These are phyloP conservation scores for Pantelozetes paolii DNA, from an alignment of 2,888 invertebrate species.

Conservation along the genomic window DNA sequence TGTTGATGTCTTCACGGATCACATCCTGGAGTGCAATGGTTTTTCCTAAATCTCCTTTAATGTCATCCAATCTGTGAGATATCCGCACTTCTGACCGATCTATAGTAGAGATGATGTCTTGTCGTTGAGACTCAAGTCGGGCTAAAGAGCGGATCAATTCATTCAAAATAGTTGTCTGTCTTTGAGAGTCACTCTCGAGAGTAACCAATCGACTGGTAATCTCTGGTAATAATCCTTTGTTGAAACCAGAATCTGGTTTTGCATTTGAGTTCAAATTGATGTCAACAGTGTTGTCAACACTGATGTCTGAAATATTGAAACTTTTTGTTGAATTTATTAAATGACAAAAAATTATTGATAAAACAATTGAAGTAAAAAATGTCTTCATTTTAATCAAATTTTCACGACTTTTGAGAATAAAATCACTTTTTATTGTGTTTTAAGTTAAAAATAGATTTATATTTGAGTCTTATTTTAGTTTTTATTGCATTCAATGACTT, in stretches of 20 bases:
- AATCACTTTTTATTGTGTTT: no score
- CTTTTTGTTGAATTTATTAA: not conserved
- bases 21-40: conserved; percentile 48
- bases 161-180: conserved; percentile 39
- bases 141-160: conserved; percentile 41
- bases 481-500: not conserved
- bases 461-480: no score
- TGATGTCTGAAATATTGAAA: not conserved
- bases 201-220: conserved; percentile 42
- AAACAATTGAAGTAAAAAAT: not conserved
- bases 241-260: not conserved
- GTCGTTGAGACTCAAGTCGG: conserved; percentile 43
- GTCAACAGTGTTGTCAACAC: not conserved
- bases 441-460: no score
- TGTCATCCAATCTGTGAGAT: conserved; percentile 43
- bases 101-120: conserved; percentile 44
- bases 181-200: conserved; percentile 43
- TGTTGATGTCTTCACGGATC: conserved; percentile 48
- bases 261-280: not conserved
- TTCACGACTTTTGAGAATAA: no score
- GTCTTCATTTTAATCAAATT: no score
- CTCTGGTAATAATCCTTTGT: not conserved
- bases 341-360: not conserved
- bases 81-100: conserved; percentile 45
- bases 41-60: conserved; percentile 44